A percentile compares a stretch with the other conserved stretches of the same genome.
Evolutionary conservation across 2,797 vertebrate genomes (phyloP).

Genomic region (Gallinago stenura): DNA sequence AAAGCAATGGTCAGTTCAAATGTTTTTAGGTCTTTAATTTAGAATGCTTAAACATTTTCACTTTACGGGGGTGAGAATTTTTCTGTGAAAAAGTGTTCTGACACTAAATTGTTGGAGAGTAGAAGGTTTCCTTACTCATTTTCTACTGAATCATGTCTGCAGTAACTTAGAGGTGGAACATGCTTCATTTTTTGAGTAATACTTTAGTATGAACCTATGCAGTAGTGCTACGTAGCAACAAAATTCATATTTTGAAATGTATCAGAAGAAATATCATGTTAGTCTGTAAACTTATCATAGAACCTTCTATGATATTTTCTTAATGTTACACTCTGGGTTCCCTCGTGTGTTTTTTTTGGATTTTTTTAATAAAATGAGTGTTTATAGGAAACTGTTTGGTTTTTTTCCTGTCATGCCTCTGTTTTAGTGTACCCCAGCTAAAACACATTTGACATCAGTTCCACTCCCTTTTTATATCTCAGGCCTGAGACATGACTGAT

Average conservation of each 20-base stretch:
- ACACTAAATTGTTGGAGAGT: not conserved
- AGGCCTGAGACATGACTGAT: not conserved
- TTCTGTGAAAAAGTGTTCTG: not conserved
- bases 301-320: not conserved
- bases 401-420: not conserved
- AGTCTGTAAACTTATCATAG: not conserved
- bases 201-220: not conserved
- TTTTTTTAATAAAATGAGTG: not conserved
- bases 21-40: not conserved
- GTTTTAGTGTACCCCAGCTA: not conserved
- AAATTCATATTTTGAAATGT: not conserved
- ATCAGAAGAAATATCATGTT: accelerated
- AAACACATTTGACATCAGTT: not conserved
- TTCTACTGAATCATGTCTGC: not conserved
- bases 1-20: not conserved
- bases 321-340: not conserved
- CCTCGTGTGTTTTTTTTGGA: not conserved
- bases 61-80: not conserved
- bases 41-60: not conserved
- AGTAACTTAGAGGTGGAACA: not conserved
- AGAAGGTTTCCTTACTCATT: not conserved
- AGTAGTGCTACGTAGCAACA: not conserved
- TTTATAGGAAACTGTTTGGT: not conserved
- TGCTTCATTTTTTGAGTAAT: not conserved
- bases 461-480: not conserved